Evolutionary conservation across 2,113 vertebrate genomes (phyloP), one percentile per base, ranked within the genome.

Genomic region (Dolichallabes microphthalmus): DNA sequence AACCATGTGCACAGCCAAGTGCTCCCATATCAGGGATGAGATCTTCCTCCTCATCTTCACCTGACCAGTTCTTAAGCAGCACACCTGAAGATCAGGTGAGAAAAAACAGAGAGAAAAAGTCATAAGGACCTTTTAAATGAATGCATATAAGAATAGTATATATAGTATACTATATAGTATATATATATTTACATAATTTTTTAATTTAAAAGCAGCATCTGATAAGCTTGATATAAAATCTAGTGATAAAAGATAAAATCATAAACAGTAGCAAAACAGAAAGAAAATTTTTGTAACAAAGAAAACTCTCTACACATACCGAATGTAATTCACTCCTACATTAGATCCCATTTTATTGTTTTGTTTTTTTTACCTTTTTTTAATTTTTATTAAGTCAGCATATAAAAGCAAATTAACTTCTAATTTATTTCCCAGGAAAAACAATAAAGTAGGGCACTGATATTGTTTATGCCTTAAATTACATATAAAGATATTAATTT

Each of bases 41-140:
- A 63, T 92, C 88, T 14, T 90, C 93, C 14, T 91, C 93, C 39
- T 91, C 93, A 5, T 89, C 92, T 27, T 94, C 95, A 9, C 93
- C 95, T 0, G 95, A 94, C 66, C 87, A 92, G 79, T 95, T 94
- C 90, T 93, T 95, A 73, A 85, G 86, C 58, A 85, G 82, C 85
- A 90, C 90, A 89, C 88, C 88, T 27, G 92, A 95, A 61, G 95
- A 96, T 76, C 94, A 95, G 95, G 97, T 95, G 91, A 93, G 91
- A 77, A 79, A 17, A 32, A 22, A 11, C 13, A 19, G 22, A n/a
- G 9, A 10, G 32, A 20, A n/a, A 75, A n/a, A 76, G 45, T 55
- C 2, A 76, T 76, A 10, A 45, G 10, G 9, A 60, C 11, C 30
- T 30, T 25, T 73, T 45, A 27, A n/a, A n/a, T 74, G 14, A 25